A percentile compares a stretch with the other conserved stretches of the same genome.
Conservation (phyloP, 2,888 invertebrate species). For the Gerosis bhagava region DNA sequence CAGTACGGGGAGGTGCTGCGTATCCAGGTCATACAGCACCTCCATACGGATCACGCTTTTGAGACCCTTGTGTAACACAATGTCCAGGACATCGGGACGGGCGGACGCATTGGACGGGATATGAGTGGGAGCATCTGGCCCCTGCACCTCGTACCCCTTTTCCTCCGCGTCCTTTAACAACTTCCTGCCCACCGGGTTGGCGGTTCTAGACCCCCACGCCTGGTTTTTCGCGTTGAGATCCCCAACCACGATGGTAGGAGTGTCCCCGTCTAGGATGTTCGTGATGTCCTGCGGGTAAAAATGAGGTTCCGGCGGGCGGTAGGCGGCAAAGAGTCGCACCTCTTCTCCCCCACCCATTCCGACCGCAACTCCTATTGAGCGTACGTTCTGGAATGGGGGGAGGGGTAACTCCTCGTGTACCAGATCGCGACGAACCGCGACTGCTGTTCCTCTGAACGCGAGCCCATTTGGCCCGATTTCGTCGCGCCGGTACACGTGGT, state of each 20-base stretch:
- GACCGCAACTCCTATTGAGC: background rate
- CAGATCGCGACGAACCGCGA: background rate
- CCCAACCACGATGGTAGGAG: background rate
- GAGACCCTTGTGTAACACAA: background rate
- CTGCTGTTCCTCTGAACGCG: background rate
- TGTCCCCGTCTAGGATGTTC: background rate
- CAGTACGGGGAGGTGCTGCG: constrained; percentile 1
- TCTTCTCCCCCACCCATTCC: background rate
- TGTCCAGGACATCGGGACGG: constrained; percentile 3
- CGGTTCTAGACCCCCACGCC: constrained; percentile 3
- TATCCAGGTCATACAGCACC: constrained; percentile 4
- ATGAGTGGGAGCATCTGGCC: background rate
- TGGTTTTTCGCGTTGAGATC: background rate
- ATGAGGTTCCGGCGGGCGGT: background rate
- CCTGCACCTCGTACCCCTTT: background rate
- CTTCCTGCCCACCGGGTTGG: background rate
- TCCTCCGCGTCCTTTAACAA: background rate
- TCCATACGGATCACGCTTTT: background rate
- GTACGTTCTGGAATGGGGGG: background rate
- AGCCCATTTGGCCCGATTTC: background rate
- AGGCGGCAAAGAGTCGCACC: background rate
- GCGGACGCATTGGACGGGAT: background rate
- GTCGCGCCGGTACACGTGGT: background rate
- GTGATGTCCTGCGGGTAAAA: background rate
- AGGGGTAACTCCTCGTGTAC: background rate